Evolutionary conservation across 2,888 invertebrate genomes (phyloP).

Genomic region (Prenolepis imparis): DNA sequence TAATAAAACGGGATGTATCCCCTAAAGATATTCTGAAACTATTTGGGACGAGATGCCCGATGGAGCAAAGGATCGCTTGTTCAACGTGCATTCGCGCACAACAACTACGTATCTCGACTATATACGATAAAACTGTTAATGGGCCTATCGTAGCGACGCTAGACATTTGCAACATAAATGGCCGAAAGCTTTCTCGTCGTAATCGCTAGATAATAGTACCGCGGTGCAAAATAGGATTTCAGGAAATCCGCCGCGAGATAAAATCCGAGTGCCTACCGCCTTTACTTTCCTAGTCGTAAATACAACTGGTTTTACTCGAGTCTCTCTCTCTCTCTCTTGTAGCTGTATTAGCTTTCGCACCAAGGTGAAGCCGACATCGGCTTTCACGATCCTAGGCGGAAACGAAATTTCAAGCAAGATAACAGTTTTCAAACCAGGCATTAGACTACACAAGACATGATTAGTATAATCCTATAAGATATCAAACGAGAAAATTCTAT

Average conservation of each 20-base stretch:
- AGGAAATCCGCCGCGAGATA: conserved; percentile 9
- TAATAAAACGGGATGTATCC: neutral
- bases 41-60: neutral
- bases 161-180: conserved; percentile 36
- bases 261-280: conserved; percentile 16
- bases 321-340: no score
- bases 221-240: neutral
- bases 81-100: neutral
- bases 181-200: conserved; percentile 38
- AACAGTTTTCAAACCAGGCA: neutral
- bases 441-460: conserved; percentile 10
- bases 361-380: neutral
- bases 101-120: conserved; percentile 1
- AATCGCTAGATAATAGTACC: conserved; percentile 44
- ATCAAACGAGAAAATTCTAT: neutral
- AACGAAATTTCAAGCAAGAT: conserved; percentile 11
- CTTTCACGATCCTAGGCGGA: neutral
- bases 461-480: neutral
- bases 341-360: neutral
- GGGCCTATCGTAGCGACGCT: conserved; percentile 30
- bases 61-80: neutral
- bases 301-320: conserved; percentile 22
- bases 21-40: conserved; percentile 23
- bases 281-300: conserved; percentile 16
- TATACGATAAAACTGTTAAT: conserved; percentile 35